These are phyloP conservation scores for Ctenicera cuprea DNA, from an alignment of 2,888 invertebrate genomes.

Conservation along the genomic window DNA sequence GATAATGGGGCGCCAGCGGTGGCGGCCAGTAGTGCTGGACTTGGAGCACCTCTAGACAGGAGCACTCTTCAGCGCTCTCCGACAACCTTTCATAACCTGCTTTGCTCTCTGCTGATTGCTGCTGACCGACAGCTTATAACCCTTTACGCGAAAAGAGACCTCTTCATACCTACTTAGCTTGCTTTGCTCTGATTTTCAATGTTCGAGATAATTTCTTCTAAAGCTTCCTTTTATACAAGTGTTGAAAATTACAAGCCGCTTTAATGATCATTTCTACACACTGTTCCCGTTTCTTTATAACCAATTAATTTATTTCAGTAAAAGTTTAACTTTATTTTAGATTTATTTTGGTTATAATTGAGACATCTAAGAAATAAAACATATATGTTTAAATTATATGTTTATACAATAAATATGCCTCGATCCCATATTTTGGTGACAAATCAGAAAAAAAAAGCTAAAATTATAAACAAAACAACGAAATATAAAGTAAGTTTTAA, in stretches of 20 bases:
- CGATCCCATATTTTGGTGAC: too few species aligned
- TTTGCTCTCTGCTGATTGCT: constrained; percentile 57
- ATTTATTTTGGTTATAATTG: too few species aligned
- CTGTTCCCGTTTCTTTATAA: background rate
- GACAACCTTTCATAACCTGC: constrained; percentile 59
- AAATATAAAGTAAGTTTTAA: too few species aligned
- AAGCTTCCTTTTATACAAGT: constrained; percentile 33
- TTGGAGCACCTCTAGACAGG: constrained; percentile 56
- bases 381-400: too few species aligned
- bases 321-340: too few species aligned
- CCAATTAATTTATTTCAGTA: too few species aligned
- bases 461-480: too few species aligned
- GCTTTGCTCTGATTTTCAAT: constrained; percentile 42
- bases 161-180: constrained; percentile 52
- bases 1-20: constrained; percentile 57
- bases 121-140: constrained; percentile 65
- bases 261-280: background rate
- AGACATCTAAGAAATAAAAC: too few species aligned
- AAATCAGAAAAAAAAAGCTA: too few species aligned
- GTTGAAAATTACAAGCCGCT: background rate
- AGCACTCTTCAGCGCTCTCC: constrained; percentile 58
- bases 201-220: constrained; percentile 41
- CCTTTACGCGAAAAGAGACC: constrained; percentile 58
- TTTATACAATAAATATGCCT: too few species aligned
- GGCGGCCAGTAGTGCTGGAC: constrained; percentile 57